These are phyloP conservation scores for Drosophila truncata DNA, from an alignment of 1,140 invertebrate genomes.

Conservation along the genomic window DNA sequence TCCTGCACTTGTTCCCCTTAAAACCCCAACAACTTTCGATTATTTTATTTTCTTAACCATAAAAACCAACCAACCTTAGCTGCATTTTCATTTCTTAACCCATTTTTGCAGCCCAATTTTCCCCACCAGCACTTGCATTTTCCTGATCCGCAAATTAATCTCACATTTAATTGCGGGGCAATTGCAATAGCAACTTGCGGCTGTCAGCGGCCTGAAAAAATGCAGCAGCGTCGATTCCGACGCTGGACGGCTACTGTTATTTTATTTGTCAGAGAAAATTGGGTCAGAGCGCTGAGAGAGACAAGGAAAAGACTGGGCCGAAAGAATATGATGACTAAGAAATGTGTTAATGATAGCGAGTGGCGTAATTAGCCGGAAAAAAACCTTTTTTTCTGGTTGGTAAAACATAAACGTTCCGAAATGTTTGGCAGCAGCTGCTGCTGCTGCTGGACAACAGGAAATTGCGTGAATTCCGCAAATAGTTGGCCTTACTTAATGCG, in stretches of 20 bases:
- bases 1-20: not conserved
- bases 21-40: not conserved
- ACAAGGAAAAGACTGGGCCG: slow-evolving; percentile 16
- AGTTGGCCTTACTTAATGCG: slow-evolving; percentile 15
- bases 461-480: slow-evolving; percentile 55
- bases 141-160: slow-evolving; percentile 57
- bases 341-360: slow-evolving; percentile 75
- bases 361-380: slow-evolving; percentile 69
- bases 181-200: slow-evolving; percentile 56
- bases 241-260: slow-evolving; percentile 45
- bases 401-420: slow-evolving; percentile 44
- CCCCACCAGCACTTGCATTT: slow-evolving; percentile 37
- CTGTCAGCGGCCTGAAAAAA: slow-evolving; percentile 32
- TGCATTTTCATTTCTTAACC: slow-evolving; percentile 37
- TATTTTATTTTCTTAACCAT: not conserved
- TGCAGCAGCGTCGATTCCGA: slow-evolving; percentile 26
- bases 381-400: slow-evolving; percentile 27
- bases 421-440: slow-evolving; percentile 18
- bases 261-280: slow-evolving; percentile 56
- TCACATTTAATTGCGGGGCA: slow-evolving; percentile 64
- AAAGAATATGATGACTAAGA: slow-evolving; percentile 70
- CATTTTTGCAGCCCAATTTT: slow-evolving; percentile 34
- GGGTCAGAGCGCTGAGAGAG: slow-evolving; percentile 40
- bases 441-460: slow-evolving; percentile 49
- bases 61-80: slow-evolving; percentile 1